phyloP scores from a whole-genome alignment of 2,797 vertebrate genomes.

The Gambelia wislizenii region DNA sequence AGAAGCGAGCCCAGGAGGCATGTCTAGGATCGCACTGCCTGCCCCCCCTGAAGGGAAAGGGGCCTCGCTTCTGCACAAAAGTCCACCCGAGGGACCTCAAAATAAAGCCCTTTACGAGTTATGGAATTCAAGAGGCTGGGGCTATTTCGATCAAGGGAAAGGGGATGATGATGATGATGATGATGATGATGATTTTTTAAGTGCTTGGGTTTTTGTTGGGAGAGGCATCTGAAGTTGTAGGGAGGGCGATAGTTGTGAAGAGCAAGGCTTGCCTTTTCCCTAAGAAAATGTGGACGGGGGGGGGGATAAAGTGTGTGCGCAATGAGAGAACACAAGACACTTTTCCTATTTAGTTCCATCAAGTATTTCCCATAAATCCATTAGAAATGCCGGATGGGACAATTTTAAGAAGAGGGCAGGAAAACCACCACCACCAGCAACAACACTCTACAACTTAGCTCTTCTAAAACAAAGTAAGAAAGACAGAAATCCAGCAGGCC shows the following conservation, averaged over 20 bases:
- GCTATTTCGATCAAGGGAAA: not conserved
- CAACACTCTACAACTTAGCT: not conserved
- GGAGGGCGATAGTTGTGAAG: no score
- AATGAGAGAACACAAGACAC: not conserved
- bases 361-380: not conserved
- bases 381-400: no score
- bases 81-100: not conserved
- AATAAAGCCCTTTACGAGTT: not conserved
- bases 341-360: not conserved
- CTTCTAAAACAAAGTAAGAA: not conserved
- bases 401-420: not conserved
- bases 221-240: no score
- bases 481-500: accelerated
- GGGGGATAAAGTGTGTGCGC: no score
- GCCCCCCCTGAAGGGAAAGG: no score
- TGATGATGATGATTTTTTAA: no score
- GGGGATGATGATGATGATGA: no score
- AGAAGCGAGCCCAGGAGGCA: not conserved
- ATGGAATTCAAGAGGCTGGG: not conserved
- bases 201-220: not conserved
- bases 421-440: not conserved
- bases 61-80: not conserved
- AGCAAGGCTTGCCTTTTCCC: no score
- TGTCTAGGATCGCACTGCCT: not conserved
- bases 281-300: no score